These are phyloP conservation scores for Telmatherina bonti DNA, from an alignment of 2,797 vertebrate genomes.

Conservation along the genomic window DNA sequence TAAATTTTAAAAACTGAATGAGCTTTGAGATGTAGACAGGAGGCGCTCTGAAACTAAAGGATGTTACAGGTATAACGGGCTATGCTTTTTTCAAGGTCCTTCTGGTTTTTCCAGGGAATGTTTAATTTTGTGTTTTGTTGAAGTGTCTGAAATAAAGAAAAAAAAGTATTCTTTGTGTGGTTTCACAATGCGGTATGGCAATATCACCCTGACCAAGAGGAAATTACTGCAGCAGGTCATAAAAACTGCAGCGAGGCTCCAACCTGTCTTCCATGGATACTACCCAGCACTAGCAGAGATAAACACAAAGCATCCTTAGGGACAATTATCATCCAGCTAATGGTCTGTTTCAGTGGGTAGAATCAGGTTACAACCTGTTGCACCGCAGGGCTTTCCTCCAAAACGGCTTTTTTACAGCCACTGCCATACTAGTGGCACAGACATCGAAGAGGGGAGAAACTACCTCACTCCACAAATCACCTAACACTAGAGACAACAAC, in stretches of 20 bases:
- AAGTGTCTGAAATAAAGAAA: too few species aligned
- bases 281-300: background rate
- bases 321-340: constrained; percentile 2
- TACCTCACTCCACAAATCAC: constrained; percentile 2
- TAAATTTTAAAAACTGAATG: background rate
- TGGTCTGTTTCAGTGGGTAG: background rate
- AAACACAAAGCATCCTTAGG: background rate
- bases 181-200: background rate
- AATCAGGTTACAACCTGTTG: constrained; percentile 14
- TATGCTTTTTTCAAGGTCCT: background rate
- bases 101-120: too few species aligned
- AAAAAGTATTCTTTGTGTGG: background rate
- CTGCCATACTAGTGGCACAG: background rate
- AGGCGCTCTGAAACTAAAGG: background rate
- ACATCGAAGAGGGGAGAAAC: constrained; percentile 10
- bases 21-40: background rate
- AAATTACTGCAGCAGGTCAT: background rate
- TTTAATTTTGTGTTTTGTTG: too few species aligned
- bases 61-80: too few species aligned
- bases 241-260: background rate
- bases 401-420: background rate
- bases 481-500: too few species aligned
- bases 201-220: background rate
- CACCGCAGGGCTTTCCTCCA: background rate
- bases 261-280: background rate